Percentiles rank a stretch among this genome's conserved stretches.
Evolutionary conservation across 1,140 invertebrate species (phyloP).

Genomic region (Anoplolepis gracilipes): DNA sequence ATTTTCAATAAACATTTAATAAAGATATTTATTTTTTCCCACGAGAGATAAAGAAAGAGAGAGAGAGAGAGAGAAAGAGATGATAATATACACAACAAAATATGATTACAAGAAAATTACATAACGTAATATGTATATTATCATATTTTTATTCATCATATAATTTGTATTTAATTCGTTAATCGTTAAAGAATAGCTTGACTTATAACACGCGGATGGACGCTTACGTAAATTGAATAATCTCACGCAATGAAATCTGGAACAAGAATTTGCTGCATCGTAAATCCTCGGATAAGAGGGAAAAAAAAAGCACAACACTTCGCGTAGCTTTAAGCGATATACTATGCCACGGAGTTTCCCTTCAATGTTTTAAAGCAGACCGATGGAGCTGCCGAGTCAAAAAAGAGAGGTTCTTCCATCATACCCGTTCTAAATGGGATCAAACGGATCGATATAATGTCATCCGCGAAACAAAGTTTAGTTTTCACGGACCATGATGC

Average conservation of each 20-base stretch:
- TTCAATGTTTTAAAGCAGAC: conserved; percentile 48
- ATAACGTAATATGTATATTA: too few relatives aligned
- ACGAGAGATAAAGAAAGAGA: too few relatives aligned
- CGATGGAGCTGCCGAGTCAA: conserved; percentile 28
- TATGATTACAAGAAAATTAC: too few relatives aligned
- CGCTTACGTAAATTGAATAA: conserved; percentile 57
- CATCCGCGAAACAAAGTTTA: conserved; percentile 49
- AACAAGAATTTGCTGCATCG: conserved; percentile 60
- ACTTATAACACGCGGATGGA: conserved; percentile 21
- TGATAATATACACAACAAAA: too few relatives aligned
- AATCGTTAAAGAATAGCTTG: conserved; percentile 23
- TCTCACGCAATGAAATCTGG: conserved; percentile 53
- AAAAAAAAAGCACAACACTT: conserved; percentile 52
- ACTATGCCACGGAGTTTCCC: conserved; percentile 42
- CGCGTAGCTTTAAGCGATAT: conserved; percentile 56
- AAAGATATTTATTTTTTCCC: too few relatives aligned
- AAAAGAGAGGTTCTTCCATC: conserved; percentile 13
- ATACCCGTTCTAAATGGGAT: conserved; percentile 30
- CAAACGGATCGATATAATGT: conserved; percentile 38
- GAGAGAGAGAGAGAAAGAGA: too few relatives aligned
- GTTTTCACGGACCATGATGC: conserved; percentile 9
- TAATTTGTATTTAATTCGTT: conserved; percentile 22
- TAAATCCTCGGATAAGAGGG: conserved; percentile 50
- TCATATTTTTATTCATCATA: too few relatives aligned
- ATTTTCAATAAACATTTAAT: too few relatives aligned